Conservation (phyloP, 2,113 vertebrate genomes). For the Elephas maximus region DNA sequence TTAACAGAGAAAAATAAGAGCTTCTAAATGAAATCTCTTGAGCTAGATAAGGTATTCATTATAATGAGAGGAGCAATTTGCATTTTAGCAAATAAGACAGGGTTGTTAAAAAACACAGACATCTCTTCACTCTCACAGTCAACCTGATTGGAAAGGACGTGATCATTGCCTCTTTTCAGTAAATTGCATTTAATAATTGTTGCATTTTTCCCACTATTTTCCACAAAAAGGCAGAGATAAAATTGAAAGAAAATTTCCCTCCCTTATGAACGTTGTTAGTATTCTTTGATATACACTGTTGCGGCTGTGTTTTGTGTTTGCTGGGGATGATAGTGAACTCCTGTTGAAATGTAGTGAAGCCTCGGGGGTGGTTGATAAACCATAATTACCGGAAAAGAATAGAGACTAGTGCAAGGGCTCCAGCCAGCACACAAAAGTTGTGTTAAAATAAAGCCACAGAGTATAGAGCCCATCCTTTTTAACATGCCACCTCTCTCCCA, state of each 20-base stretch:
- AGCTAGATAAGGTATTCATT: slow-evolving; percentile 61
- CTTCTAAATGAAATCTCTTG: slow-evolving; percentile 65
- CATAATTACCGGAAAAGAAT: neutral
- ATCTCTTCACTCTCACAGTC: slow-evolving; percentile 58
- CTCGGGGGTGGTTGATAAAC: neutral
- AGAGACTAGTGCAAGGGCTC: neutral
- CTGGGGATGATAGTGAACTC: neutral
- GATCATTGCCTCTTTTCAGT: slow-evolving; percentile 68
- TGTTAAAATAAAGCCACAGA: neutral
- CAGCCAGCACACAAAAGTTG: neutral
- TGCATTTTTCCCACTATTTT: neutral
- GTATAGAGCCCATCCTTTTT: neutral
- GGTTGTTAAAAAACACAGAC: slow-evolving; percentile 56
- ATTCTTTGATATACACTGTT: neutral
- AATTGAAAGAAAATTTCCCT: neutral
- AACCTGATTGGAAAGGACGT: slow-evolving; percentile 71
- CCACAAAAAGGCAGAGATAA: slow-evolving; percentile 10
- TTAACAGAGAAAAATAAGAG: slow-evolving; percentile 66
- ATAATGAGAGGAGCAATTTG: slow-evolving; percentile 63
- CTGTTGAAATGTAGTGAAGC: slow-evolving; percentile 20
- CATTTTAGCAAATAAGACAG: slow-evolving; percentile 69
- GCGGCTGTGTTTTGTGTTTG: neutral
- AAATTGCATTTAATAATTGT: slow-evolving; percentile 70
- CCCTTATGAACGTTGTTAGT: neutral
- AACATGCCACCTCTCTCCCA: neutral